Evolutionary conservation across 2,888 invertebrate species (phyloP), one percentile per base, ranked within the genome.

Genomic region (Salpingus planirostris): DNA sequence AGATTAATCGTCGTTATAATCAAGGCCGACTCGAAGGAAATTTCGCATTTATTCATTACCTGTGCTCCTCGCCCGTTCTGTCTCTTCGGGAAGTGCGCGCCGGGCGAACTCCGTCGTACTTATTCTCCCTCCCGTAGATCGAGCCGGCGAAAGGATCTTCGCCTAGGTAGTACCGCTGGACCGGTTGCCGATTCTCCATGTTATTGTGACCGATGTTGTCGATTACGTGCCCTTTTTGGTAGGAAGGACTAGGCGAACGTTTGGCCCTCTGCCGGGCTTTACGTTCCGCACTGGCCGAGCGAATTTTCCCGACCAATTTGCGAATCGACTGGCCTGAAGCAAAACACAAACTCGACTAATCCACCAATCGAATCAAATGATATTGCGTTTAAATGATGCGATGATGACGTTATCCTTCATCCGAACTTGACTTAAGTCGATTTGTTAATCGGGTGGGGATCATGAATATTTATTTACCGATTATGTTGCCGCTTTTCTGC

Each of bases 101-200:
- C 39, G 76, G 66, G 63, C 71, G 73, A 11, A 69, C 71, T 55
- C 78, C 76, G 63, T 80, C 81, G 67, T 87, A 86, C 59, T 86
- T 83, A 64, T 84, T 84, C 65, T 87, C 87, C 53, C 83, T 76
- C 41, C 87, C 85, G 63, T 84, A 87, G 58, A 86, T 81, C 64
- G 81, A 83, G 13, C 79, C 78, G 34, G 80, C 82, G 62, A 85
- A 88, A 14, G 87, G 87, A 69, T 88, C 87, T 66, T 88, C 87
- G 21, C 87, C 87, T 46, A 88, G 72, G 63, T 88, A 88, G 66
- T 87, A 88, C 46, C 81, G 74, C 57, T 83, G 83, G 42, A 38
- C 26, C 13, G 38, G 38, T 21, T 42, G 29, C 22, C 33, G 32
- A 27, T 33, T 29, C 27, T 27, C 28, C 27, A 29, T 27, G 28